phyloP scores from a whole-genome alignment of 2,888 invertebrate genomes.

The Coenonympha glycerion region DNA sequence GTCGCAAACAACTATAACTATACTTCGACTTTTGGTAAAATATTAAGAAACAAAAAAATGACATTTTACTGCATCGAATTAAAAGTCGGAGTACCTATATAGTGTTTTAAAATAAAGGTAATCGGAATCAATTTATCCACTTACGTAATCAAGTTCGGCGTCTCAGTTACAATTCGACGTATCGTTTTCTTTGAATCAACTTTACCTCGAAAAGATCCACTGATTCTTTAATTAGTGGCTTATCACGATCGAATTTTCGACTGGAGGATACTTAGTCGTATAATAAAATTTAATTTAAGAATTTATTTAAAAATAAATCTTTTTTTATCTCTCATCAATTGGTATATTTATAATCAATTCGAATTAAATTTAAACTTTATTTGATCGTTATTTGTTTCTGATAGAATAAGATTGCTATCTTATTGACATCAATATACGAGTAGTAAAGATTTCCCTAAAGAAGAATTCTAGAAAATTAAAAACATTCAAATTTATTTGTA shows the following conservation, averaged over 20 bases:
- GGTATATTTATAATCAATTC: constrained; percentile 15
- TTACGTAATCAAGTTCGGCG: constrained; percentile 57
- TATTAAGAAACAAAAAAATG: too few species aligned
- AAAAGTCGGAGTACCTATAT: too few species aligned
- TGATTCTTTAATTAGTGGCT: constrained; percentile 38
- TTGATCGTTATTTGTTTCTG: constrained; percentile 15
- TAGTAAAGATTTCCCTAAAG: neutral
- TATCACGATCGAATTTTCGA: constrained; percentile 34
- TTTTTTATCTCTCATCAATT: constrained; percentile 16
- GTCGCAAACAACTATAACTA: too few species aligned
- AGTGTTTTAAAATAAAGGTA: too few species aligned
- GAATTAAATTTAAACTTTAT: constrained; percentile 10
- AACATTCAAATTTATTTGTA: too few species aligned
- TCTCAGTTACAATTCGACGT: constrained; percentile 59
- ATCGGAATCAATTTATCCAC: constrained; percentile 64
- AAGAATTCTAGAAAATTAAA: neutral
- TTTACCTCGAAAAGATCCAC: constrained; percentile 32
- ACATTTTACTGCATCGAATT: too few species aligned
- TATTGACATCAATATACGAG: neutral
- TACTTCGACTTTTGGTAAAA: too few species aligned
- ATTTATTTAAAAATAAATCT: constrained; percentile 20
- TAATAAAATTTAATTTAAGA: constrained; percentile 24
- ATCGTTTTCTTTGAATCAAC: constrained; percentile 41
- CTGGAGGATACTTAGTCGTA: constrained; percentile 24
- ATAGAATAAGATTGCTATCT: neutral